Evolutionary conservation across 2,888 invertebrate species (phyloP).

Genomic region (Hirtodrosophila confusa): DNA sequence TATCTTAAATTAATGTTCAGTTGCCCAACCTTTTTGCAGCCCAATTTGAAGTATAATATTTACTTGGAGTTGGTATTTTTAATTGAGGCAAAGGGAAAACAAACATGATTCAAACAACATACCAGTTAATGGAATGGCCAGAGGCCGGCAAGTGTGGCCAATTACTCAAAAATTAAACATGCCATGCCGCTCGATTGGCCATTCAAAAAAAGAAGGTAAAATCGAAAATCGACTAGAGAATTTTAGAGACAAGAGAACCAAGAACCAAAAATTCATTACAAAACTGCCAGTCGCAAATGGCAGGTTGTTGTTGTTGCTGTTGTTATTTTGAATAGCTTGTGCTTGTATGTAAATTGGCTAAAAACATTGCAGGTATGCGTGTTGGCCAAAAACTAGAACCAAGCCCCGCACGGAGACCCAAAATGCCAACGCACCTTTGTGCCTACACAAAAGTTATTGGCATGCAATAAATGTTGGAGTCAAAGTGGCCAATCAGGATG

Average conservation of each 20-base stretch:
- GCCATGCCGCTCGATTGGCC: conserved; percentile 20
- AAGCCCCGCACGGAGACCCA: conserved; percentile 1
- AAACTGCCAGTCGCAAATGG: conserved; percentile 35
- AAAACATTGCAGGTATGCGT: conserved; percentile 38
- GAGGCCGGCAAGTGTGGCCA: conserved; percentile 8
- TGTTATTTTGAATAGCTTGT: conserved; percentile 1
- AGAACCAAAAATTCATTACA: conserved; percentile 47
- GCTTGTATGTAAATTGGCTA: conserved; percentile 47
- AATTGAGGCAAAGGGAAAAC: conserved; percentile 1
- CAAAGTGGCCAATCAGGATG: conserved; percentile 46
- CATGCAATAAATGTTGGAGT: conserved; percentile 67
- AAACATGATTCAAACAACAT: conserved; percentile 2
- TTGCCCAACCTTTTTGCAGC: too few species aligned
- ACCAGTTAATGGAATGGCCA: conserved; percentile 3
- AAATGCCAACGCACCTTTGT: conserved; percentile 26
- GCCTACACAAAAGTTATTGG: conserved; percentile 60
- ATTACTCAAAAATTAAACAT: conserved; percentile 11
- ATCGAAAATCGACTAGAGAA: background rate
- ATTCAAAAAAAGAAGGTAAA: background rate
- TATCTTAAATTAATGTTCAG: too few species aligned
- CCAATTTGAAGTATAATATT: too few species aligned
- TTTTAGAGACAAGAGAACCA: background rate
- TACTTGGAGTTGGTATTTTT: background rate
- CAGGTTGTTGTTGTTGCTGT: background rate
- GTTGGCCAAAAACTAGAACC: conserved; percentile 10